phyloP scores from a whole-genome alignment of 2,888 invertebrate species.

The Pyralis farinalis region DNA sequence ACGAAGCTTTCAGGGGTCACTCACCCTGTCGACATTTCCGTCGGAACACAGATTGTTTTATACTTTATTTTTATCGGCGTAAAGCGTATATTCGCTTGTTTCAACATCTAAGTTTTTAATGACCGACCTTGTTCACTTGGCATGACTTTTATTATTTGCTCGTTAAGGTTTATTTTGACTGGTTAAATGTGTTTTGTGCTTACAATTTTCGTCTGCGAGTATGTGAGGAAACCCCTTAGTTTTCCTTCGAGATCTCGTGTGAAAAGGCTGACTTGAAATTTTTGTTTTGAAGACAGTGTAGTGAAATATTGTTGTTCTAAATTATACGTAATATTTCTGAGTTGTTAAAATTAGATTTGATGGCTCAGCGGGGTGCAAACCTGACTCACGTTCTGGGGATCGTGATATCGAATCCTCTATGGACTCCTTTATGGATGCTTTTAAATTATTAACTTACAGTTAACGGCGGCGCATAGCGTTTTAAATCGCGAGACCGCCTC shows the following conservation, averaged over 20 bases:
- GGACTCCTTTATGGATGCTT: too few species aligned
- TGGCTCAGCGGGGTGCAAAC: background rate
- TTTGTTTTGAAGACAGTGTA: slow-evolving; percentile 33
- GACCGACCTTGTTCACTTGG: slow-evolving; percentile 35
- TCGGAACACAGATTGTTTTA: slow-evolving; percentile 1
- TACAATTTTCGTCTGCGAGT: slow-evolving; percentile 9
- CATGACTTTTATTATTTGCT: slow-evolving; percentile 27
- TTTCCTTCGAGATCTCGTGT: slow-evolving; percentile 46
- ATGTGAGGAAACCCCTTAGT: slow-evolving; percentile 25
- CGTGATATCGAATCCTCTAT: background rate
- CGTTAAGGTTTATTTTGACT: slow-evolving; percentile 36
- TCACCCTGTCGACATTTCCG: slow-evolving; percentile 38
- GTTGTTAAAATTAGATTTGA: background rate
- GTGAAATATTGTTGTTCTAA: slow-evolving; percentile 9
- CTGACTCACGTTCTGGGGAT: background rate
- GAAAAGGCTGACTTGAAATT: slow-evolving; percentile 33
- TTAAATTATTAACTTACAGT: too few species aligned
- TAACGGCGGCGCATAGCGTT: too few species aligned
- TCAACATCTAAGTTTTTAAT: slow-evolving; percentile 27
- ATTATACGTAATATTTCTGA: slow-evolving; percentile 3
- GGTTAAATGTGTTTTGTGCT: slow-evolving; percentile 7
- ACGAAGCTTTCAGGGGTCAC: slow-evolving; percentile 63
- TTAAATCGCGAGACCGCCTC: too few species aligned
- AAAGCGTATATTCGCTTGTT: slow-evolving; percentile 33
- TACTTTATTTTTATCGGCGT: slow-evolving; percentile 23